Conservation (phyloP, 2,797 vertebrate genomes). For the Lophura swinhoii region DNA sequence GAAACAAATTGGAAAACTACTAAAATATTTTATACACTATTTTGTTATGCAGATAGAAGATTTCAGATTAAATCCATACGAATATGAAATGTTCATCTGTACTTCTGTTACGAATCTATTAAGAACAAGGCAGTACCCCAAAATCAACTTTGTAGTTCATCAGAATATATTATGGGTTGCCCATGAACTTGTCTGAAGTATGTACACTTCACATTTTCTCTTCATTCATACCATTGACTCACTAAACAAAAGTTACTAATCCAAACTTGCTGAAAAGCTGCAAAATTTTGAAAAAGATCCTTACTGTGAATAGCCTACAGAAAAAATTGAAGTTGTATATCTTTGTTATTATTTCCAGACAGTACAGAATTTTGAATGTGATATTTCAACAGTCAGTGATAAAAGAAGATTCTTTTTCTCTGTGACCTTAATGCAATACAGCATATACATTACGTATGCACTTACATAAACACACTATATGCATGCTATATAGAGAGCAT, state of each 20-base stretch:
- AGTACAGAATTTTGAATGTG: background rate
- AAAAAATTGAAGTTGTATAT: background rate
- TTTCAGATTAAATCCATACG: background rate
- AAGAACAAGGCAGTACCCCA: background rate
- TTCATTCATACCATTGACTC: background rate
- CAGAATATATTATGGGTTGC: background rate
- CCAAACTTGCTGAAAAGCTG: background rate
- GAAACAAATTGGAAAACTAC: background rate
- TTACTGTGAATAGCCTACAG: background rate
- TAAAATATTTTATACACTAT: background rate
- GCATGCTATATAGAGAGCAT: background rate
- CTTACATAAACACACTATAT: background rate
- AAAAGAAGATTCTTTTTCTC: background rate
- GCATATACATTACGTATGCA: background rate
- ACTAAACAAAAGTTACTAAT: background rate
- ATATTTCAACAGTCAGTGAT: background rate
- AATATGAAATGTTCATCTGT: background rate
- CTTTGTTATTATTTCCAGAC: background rate
- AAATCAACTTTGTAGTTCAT: background rate
- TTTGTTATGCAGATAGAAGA: background rate
- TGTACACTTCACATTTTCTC: background rate
- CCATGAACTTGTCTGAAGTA: rapidly evolving
- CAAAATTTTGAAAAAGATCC: background rate
- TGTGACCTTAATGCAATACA: background rate
- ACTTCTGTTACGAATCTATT: background rate